Evolutionary conservation across 2,113 vertebrate species (phyloP).

Genomic region (Corythornis madagascariensis): DNA sequence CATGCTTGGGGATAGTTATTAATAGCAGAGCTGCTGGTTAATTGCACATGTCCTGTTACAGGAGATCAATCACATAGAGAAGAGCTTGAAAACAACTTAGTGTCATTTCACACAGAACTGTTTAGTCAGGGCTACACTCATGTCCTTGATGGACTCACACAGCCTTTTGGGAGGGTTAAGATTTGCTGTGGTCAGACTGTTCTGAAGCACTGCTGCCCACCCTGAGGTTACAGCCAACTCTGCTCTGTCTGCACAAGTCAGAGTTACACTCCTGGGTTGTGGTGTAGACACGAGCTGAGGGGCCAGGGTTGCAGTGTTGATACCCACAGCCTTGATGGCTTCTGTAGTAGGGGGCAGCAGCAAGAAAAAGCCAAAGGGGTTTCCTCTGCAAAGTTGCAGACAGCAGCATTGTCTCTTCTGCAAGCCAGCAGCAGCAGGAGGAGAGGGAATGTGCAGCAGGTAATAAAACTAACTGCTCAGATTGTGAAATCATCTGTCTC

Average conservation of each 20-base stretch:
- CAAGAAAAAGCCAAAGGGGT: not conserved
- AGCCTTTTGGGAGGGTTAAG: not conserved
- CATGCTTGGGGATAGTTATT: conserved; percentile 62
- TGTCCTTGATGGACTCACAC: not conserved
- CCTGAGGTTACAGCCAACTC: not conserved
- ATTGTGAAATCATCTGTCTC: not conserved
- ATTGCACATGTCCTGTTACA: conserved; percentile 72
- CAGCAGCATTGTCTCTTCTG: not conserved
- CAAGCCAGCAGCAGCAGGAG: not conserved
- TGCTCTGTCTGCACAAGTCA: not conserved
- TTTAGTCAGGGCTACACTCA: not conserved
- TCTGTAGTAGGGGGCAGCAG: not conserved
- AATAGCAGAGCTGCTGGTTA: conserved; percentile 77
- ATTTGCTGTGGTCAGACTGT: not conserved
- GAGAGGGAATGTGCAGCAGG: not conserved
- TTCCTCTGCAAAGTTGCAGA: not conserved
- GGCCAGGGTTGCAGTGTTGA: not conserved
- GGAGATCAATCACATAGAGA: conserved; percentile 54
- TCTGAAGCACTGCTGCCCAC: not conserved
- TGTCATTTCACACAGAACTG: conserved; percentile 4
- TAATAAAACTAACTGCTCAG: not conserved
- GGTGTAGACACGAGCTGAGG: not conserved
- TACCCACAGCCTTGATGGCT: not conserved
- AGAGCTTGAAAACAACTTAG: conserved; percentile 43
- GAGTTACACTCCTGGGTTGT: not conserved